Conservation (phyloP, 2,888 invertebrate species). For the Brachyptera putata region DNA sequence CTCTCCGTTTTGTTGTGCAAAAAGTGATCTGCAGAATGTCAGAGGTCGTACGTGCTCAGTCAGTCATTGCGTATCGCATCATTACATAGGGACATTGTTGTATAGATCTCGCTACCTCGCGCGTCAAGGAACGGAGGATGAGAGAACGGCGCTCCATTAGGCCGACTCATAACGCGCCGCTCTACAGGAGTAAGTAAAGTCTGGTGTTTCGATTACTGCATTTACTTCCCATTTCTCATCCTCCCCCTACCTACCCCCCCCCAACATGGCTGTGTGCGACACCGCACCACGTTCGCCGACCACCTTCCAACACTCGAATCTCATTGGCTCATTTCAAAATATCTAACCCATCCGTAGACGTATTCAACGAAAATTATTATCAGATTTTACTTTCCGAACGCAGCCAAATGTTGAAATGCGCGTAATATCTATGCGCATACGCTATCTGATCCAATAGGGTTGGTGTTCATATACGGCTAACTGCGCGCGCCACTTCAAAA, state of each 20-base stretch:
- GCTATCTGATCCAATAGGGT: slow-evolving; percentile 8
- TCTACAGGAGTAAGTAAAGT: slow-evolving; percentile 7
- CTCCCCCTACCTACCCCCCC: background rate
- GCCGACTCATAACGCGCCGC: background rate
- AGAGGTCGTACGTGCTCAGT: background rate
- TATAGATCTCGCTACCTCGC: background rate
- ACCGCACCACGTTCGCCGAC: background rate
- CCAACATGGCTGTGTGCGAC: background rate
- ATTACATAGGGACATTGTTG: no score
- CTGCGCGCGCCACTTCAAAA: slow-evolving; percentile 2
- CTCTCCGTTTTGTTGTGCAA: no score
- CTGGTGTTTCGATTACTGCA: slow-evolving; percentile 19
- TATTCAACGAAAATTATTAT: slow-evolving; percentile 16
- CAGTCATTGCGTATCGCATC: background rate
- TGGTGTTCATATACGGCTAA: background rate
- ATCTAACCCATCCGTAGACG: background rate
- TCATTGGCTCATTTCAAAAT: slow-evolving; percentile 13
- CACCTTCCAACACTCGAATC: background rate
- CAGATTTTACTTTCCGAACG: background rate
- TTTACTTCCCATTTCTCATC: slow-evolving; percentile 5
- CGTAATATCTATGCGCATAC: slow-evolving; percentile 2
- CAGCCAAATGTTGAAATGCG: slow-evolving; percentile 3
- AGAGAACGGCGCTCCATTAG: slow-evolving; percentile 10
- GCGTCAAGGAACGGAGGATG: background rate
- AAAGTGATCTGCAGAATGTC: background rate